These are phyloP conservation scores for Drosophila borborema DNA, from an alignment of 2,888 invertebrate species.

Conservation along the genomic window DNA sequence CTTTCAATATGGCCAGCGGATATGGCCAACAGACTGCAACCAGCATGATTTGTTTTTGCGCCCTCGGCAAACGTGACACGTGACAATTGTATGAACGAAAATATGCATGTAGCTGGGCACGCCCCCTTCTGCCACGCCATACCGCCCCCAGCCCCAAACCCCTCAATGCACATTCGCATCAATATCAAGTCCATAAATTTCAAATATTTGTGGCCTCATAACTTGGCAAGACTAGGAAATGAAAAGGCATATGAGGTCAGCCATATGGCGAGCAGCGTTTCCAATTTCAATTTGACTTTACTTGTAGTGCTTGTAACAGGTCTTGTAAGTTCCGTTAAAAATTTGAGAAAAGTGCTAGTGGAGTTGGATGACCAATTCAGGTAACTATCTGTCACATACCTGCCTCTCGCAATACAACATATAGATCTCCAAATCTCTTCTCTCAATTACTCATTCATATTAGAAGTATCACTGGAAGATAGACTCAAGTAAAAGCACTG, in stretches of 20 bases:
- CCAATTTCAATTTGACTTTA: not conserved
- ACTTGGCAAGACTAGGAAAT: constrained; percentile 6
- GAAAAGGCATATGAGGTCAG: constrained; percentile 3
- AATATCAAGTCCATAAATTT: constrained; percentile 14
- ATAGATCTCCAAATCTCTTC: not conserved
- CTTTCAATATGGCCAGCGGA: constrained; percentile 53
- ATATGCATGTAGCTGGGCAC: constrained; percentile 2
- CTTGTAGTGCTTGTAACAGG: not conserved
- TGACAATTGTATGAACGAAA: constrained; percentile 32
- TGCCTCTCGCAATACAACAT: not conserved
- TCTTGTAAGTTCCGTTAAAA: not conserved
- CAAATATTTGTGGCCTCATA: constrained; percentile 13
- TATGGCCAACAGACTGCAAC: constrained; percentile 46
- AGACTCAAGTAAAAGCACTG: not conserved
- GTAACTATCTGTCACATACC: not conserved
- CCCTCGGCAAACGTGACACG: constrained; percentile 27
- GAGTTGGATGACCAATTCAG: not conserved
- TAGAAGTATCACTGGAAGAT: not conserved
- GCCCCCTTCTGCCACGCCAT: not conserved
- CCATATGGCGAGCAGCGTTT: not conserved
- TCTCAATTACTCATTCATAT: not conserved
- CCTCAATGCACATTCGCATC: not conserved
- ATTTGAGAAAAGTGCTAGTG: no score
- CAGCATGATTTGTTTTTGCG: constrained; percentile 28
- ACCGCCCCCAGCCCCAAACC: not conserved